phyloP scores from a whole-genome alignment of 2,888 invertebrate genomes.

The Anoplius nigerrimus region DNA sequence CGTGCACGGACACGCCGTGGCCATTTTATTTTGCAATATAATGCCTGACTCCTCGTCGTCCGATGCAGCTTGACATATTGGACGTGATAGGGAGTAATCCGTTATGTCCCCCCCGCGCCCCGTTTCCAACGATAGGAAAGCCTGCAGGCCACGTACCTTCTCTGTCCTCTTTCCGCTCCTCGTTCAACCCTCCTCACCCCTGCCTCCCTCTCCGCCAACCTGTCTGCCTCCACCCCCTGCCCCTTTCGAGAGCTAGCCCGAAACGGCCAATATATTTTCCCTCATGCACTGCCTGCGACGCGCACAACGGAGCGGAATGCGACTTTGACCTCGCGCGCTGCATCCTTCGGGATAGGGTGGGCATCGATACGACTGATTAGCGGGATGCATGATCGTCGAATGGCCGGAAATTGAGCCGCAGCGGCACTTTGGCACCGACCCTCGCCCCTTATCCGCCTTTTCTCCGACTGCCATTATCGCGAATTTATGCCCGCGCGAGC shows the following conservation, averaged over 20 bases:
- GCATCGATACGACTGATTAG: too few species aligned
- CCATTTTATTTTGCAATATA: slow-evolving; percentile 58
- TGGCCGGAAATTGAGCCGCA: too few species aligned
- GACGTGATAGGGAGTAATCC: slow-evolving; percentile 56
- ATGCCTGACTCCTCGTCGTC: slow-evolving; percentile 55
- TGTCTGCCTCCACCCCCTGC: slow-evolving; percentile 2
- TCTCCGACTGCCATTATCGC: too few species aligned
- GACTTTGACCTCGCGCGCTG: background rate
- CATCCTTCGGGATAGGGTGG: too few species aligned
- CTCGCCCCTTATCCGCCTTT: too few species aligned
- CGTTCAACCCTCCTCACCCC: background rate
- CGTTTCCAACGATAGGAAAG: slow-evolving; percentile 43
- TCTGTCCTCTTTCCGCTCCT: background rate
- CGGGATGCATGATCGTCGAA: too few species aligned
- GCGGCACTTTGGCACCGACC: too few species aligned
- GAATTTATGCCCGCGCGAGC: too few species aligned
- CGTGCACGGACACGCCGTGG: slow-evolving; percentile 9
- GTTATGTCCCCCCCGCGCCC: slow-evolving; percentile 39
- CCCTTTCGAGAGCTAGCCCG: background rate
- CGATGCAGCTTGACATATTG: slow-evolving; percentile 53
- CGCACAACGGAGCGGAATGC: slow-evolving; percentile 22
- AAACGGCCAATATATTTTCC: slow-evolving; percentile 45
- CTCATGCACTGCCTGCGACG: slow-evolving; percentile 28
- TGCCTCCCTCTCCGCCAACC: background rate
- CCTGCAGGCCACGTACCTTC: slow-evolving; percentile 12